phyloP scores from a whole-genome alignment of 2,888 invertebrate genomes.

The Hermaeophaga mercurialis region DNA sequence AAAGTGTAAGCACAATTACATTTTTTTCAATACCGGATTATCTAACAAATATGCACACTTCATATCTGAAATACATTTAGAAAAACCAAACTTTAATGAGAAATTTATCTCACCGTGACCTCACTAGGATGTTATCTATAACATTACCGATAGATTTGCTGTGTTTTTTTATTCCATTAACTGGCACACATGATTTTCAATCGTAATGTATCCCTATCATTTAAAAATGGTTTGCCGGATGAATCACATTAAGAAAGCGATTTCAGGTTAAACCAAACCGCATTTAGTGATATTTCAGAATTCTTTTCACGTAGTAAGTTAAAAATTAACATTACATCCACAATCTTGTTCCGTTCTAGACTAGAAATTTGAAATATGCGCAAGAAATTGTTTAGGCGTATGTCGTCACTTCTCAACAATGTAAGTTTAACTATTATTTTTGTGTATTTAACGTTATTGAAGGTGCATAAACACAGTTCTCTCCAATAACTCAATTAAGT shows the following conservation, averaged over 20 bases:
- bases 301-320: not conserved
- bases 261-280: constrained; percentile 13
- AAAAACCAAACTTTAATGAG: too few relatives aligned
- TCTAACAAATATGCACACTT: too few relatives aligned
- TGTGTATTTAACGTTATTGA: too few relatives aligned
- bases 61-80: too few relatives aligned
- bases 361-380: constrained; percentile 25
- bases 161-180: too few relatives aligned
- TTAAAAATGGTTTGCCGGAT: constrained; percentile 9
- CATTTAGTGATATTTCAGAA: constrained; percentile 5
- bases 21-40: too few relatives aligned
- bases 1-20: too few relatives aligned
- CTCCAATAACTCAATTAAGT: too few relatives aligned
- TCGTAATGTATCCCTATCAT: not conserved
- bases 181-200: not conserved
- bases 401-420: constrained; percentile 27
- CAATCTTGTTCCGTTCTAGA: not conserved
- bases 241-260: constrained; percentile 9
- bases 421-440: constrained; percentile 22
- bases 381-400: constrained; percentile 31
- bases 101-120: too few relatives aligned
- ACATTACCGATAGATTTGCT: too few relatives aligned
- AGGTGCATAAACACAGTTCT: too few relatives aligned
- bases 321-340: not conserved
- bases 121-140: too few relatives aligned